Evolutionary conservation across 1,140 invertebrate genomes (phyloP).

Genomic region (Metopolophium dirhodum): DNA sequence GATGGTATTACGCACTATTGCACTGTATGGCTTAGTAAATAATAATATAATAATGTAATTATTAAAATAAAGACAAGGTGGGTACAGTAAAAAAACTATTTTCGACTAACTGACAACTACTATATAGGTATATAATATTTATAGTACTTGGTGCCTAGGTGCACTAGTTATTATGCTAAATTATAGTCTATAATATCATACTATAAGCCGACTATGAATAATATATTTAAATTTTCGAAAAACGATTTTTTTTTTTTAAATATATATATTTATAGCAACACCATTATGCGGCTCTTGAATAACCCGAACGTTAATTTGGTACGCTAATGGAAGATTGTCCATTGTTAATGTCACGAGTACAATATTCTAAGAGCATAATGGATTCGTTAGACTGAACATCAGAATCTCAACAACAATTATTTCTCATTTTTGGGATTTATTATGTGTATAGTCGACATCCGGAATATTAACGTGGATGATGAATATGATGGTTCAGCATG

Average conservation of each 20-base stretch:
- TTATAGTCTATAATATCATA: neutral
- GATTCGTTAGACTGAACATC: neutral
- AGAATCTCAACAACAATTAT: neutral
- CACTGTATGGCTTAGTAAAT: too few relatives aligned
- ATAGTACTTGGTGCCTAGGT: too few relatives aligned
- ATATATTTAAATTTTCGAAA: neutral
- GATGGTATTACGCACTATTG: too few relatives aligned
- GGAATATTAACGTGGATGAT: neutral
- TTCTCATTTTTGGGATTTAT: neutral
- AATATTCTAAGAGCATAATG: neutral
- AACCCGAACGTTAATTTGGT: neutral
- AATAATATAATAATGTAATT: neutral
- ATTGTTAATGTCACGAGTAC: neutral
- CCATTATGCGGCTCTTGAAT: neutral
- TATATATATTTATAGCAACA: neutral
- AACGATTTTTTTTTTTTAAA: neutral
- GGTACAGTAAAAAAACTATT: neutral
- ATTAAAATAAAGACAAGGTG: neutral
- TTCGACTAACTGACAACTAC: neutral
- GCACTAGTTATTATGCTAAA: neutral
- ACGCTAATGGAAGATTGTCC: neutral
- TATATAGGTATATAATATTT: too few relatives aligned
- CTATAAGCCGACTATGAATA: neutral
- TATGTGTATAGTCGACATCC: neutral
- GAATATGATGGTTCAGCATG: neutral